These are phyloP conservation scores for Drosophila histrio DNA, from an alignment of 2,888 invertebrate genomes.

Conservation along the genomic window DNA sequence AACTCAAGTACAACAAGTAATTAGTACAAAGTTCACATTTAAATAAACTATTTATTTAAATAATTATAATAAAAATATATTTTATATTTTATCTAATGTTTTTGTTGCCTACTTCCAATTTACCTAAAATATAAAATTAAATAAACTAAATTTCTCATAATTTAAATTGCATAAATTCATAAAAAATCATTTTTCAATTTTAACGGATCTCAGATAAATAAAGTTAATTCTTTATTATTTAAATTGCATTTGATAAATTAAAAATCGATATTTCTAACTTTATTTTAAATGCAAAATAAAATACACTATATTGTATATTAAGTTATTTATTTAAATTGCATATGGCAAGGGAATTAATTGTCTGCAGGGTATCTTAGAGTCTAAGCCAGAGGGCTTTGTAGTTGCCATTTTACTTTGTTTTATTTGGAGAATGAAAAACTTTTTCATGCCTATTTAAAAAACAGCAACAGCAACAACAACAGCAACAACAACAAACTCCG, in stretches of 20 bases:
- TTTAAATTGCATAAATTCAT: no score
- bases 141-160: no score
- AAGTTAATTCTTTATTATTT: background rate
- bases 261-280: no score
- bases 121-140: no score
- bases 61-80: background rate
- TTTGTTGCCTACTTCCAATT: no score
- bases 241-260: no score
- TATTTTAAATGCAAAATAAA: background rate
- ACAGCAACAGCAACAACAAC: background rate
- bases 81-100: background rate
- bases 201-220: background rate
- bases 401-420: constrained; percentile 25
- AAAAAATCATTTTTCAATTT: no score
- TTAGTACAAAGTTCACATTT: background rate
- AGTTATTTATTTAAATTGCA: background rate
- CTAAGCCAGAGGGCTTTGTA: no score
- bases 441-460: constrained; percentile 67
- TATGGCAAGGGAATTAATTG: background rate
- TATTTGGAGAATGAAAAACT: constrained; percentile 39
- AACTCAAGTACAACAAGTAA: background rate
- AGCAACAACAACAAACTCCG: constrained; percentile 53
- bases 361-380: constrained; percentile 9
- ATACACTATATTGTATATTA: no score
- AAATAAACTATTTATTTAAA: background rate